phyloP scores from a whole-genome alignment of 2,797 vertebrate genomes.

The Sus cebifrons region DNA sequence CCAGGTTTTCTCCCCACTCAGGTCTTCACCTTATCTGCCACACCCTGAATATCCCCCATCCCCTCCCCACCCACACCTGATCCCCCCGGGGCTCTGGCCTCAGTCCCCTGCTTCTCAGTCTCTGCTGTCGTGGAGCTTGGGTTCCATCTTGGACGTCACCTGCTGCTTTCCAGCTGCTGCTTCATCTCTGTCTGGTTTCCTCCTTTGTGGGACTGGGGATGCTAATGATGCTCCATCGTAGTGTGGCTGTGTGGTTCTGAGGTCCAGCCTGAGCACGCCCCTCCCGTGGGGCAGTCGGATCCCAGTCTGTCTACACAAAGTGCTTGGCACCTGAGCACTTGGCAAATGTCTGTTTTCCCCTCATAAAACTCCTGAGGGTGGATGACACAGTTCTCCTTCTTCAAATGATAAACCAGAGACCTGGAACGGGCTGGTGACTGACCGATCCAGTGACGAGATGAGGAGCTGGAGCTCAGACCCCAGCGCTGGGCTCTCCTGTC shows the following conservation, averaged over 20 bases:
- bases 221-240: rapidly evolving
- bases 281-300: background rate
- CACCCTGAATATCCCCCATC: background rate
- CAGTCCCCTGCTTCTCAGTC: background rate
- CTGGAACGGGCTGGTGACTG: background rate
- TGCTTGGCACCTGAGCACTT: background rate
- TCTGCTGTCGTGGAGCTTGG: background rate
- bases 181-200: background rate
- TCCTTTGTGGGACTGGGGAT: background rate
- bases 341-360: background rate
- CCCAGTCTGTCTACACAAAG: rapidly evolving
- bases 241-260: background rate
- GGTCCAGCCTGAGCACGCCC: background rate
- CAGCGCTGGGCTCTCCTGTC: background rate
- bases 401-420: background rate
- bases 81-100: background rate
- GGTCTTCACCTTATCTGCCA: background rate
- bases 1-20: background rate
- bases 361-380: background rate
- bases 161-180: background rate
- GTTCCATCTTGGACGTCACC: background rate
- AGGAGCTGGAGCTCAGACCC: background rate
- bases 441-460: background rate
- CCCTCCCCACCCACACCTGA: no score
- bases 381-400: background rate